These are phyloP conservation scores for Heterotilapia buettikoferi DNA, from an alignment of 2,113 vertebrate genomes.

Conservation along the genomic window DNA sequence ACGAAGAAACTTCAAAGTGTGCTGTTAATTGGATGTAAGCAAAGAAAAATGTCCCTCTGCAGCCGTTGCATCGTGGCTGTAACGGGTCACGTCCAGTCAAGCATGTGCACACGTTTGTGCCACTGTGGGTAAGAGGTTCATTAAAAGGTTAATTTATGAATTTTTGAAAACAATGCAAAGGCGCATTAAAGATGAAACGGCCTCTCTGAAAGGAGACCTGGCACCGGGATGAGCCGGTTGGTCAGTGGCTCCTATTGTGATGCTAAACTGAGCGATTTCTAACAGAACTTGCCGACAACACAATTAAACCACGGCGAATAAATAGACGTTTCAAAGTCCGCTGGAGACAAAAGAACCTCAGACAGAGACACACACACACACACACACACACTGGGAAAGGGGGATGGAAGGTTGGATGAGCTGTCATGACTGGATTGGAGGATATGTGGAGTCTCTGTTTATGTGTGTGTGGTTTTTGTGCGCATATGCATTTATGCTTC, in stretches of 20 bases:
- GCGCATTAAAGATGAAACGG: slow-evolving; percentile 58
- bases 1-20: slow-evolving; percentile 15
- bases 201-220: slow-evolving; percentile 43
- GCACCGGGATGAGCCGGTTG: slow-evolving; percentile 28
- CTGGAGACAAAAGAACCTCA: slow-evolving; percentile 60
- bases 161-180: slow-evolving; percentile 55
- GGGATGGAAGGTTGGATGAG: neutral
- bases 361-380: slow-evolving; percentile 8
- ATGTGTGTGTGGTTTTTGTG: neutral
- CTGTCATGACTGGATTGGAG: slow-evolving; percentile 8
- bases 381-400: neutral
- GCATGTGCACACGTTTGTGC: slow-evolving; percentile 30
- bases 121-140: neutral
- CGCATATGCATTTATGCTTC: neutral
- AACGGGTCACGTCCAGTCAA: slow-evolving; percentile 18
- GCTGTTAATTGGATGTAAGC: slow-evolving; percentile 40
- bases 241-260: slow-evolving; percentile 66
- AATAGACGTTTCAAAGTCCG: slow-evolving; percentile 64
- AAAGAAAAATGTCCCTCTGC: neutral
- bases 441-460: neutral
- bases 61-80: slow-evolving; percentile 27
- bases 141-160: slow-evolving; percentile 59
- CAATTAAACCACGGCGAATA: slow-evolving; percentile 64
- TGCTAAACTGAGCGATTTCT: slow-evolving; percentile 64
- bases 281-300: slow-evolving; percentile 50